These are phyloP conservation scores for Heteractis magnifica DNA, from an alignment of 92 coral and sea anemone species.

Conservation along the genomic window DNA sequence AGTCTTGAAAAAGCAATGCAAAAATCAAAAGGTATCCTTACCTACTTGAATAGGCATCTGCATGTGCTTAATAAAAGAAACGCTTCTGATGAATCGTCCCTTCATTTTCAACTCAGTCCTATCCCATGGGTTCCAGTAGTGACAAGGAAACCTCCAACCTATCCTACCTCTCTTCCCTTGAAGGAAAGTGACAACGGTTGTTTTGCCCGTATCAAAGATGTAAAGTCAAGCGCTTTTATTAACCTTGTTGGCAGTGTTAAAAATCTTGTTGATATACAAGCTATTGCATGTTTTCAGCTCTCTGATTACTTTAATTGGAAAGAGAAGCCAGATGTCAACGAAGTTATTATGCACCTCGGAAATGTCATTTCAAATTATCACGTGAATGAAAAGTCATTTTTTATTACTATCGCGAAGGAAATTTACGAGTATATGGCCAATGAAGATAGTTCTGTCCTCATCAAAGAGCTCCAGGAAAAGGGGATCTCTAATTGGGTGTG, in stretches of 20 bases:
- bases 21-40: background rate
- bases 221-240: background rate
- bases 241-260: background rate
- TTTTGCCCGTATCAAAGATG: background rate
- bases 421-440: slow-evolving; percentile 43
- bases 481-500: slow-evolving; percentile 45
- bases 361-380: background rate
- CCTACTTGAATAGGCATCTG: background rate
- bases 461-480: background rate
- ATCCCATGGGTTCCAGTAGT: background rate
- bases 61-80: background rate
- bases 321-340: background rate
- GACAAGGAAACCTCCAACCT: background rate
- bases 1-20: background rate
- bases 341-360: background rate
- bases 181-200: background rate
- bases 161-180: background rate
- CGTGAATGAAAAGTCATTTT: slow-evolving; percentile 35
- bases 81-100: background rate
- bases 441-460: background rate
- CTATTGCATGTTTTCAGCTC: background rate
- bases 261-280: background rate
- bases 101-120: background rate
- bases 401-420: slow-evolving; percentile 29
- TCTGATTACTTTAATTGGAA: background rate